Percentiles rank a stretch among this genome's conserved stretches.
Conservation (phyloP, 2,113 vertebrate genomes). For the Hypomesus transpacificus region DNA sequence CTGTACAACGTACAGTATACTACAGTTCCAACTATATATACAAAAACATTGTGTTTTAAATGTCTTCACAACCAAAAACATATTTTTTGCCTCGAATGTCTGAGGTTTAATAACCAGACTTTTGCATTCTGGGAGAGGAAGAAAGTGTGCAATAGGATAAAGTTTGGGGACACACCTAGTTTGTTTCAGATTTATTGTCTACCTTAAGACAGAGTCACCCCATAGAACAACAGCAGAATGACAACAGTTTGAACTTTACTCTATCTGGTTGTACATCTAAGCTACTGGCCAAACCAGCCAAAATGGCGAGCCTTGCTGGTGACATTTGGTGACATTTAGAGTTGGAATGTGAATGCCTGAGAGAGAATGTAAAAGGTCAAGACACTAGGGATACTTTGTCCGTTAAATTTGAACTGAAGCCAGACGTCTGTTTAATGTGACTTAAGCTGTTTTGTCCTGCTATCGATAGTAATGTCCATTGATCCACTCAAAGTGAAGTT, state of each 20-base stretch:
- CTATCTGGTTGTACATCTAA: slow-evolving; percentile 35
- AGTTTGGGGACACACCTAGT: too few species aligned
- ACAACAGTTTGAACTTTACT: neutral
- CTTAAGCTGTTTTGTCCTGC: too few species aligned
- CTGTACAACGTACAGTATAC: too few species aligned
- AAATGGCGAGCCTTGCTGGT: slow-evolving; percentile 40
- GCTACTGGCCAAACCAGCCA: slow-evolving; percentile 8
- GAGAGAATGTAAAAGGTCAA: slow-evolving; percentile 60
- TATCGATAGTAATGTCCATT: neutral
- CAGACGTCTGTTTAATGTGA: neutral
- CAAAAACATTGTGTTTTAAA: too few species aligned
- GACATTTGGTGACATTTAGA: slow-evolving; percentile 71
- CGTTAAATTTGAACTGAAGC: slow-evolving; percentile 36
- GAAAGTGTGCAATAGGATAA: too few species aligned
- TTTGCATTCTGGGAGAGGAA: slow-evolving; percentile 28
- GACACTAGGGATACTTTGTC: slow-evolving; percentile 37
- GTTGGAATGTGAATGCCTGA: slow-evolving; percentile 48
- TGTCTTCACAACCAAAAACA: too few species aligned
- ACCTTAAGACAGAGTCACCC: neutral
- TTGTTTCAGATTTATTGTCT: too few species aligned
- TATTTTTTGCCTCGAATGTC: slow-evolving; percentile 55
- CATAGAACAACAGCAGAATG: neutral
- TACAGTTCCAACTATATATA: too few species aligned
- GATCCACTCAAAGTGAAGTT: too few species aligned
- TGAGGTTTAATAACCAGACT: slow-evolving; percentile 58